These are phyloP conservation scores for Ornithoptera alexandrae DNA, from an alignment of 2,888 invertebrate genomes.

Conservation along the genomic window DNA sequence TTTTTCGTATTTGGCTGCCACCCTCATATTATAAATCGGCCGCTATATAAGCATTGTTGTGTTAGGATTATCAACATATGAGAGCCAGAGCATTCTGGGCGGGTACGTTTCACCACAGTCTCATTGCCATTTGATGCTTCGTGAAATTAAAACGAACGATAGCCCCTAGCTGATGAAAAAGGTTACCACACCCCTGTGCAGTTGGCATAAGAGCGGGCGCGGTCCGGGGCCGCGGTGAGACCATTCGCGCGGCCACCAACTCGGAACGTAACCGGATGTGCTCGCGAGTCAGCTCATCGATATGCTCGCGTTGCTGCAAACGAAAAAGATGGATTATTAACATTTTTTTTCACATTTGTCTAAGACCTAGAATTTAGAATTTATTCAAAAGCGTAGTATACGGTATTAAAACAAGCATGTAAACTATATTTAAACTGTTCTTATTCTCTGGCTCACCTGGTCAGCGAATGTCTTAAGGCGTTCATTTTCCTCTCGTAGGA, in stretches of 20 bases:
- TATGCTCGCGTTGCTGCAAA: constrained; percentile 53
- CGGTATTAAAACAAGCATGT: background rate
- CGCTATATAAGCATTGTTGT: too few relatives aligned
- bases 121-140: too few relatives aligned
- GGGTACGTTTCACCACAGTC: too few relatives aligned
- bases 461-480: constrained; percentile 50
- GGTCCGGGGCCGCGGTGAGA: constrained; percentile 37
- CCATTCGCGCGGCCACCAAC: constrained; percentile 33
- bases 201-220: constrained; percentile 40
- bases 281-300: constrained; percentile 46
- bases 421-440: background rate
- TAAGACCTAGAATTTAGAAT: too few relatives aligned
- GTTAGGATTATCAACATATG: too few relatives aligned
- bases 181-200: constrained; percentile 20
- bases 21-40: too few relatives aligned
- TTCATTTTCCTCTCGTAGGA: constrained; percentile 54
- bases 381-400: too few relatives aligned
- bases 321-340: too few relatives aligned
- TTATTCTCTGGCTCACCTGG: constrained; percentile 49
- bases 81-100: too few relatives aligned
- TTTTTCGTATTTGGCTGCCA: too few relatives aligned
- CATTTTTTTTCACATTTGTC: too few relatives aligned
- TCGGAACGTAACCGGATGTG: constrained; percentile 43
- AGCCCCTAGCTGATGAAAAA: background rate
- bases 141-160: too few relatives aligned